These are phyloP conservation scores for Sinonovacula constricta DNA, from an alignment of 1,140 invertebrate genomes.

Conservation along the genomic window DNA sequence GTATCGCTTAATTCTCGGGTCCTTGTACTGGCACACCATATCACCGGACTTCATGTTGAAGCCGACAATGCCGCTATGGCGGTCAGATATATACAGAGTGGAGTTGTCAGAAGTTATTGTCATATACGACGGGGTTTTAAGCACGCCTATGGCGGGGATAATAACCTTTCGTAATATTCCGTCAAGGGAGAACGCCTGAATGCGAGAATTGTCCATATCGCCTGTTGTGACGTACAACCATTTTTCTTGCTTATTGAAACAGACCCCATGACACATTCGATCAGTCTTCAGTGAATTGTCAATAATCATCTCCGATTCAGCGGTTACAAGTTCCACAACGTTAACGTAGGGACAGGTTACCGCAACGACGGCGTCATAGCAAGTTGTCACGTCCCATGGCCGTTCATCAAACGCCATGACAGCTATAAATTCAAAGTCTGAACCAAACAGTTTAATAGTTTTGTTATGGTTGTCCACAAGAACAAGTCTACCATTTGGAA, in stretches of 20 bases:
- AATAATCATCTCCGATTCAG: constrained; percentile 24
- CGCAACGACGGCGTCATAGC: constrained; percentile 38
- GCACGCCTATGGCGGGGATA: constrained; percentile 19
- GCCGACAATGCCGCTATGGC: constrained; percentile 29
- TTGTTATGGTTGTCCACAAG: constrained; percentile 42
- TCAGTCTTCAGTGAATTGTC: constrained; percentile 29
- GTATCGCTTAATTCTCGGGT: constrained; percentile 35
- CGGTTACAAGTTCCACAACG: constrained; percentile 19
- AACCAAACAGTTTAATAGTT: constrained; percentile 18
- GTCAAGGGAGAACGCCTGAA: constrained; percentile 40
- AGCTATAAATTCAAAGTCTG: constrained; percentile 31
- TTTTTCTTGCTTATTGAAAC: constrained; percentile 27
- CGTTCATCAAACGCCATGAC: constrained; percentile 15
- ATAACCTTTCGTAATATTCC: constrained; percentile 39
- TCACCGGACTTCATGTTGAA: constrained; percentile 35
- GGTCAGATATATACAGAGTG: constrained; percentile 30
- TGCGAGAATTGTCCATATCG: not conserved
- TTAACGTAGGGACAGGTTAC: constrained; percentile 30
- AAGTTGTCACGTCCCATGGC: constrained; percentile 34
- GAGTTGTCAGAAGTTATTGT: constrained; percentile 16
- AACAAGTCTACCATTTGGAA: constrained; percentile 40
- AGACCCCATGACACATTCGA: constrained; percentile 34
- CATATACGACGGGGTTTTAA: constrained; percentile 25
- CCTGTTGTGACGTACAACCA: constrained; percentile 38
- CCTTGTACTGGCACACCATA: constrained; percentile 28